Base-by-base conservation (phyloP, 1,140 invertebrate species). In the Drosophila tsacasi region DNA sequence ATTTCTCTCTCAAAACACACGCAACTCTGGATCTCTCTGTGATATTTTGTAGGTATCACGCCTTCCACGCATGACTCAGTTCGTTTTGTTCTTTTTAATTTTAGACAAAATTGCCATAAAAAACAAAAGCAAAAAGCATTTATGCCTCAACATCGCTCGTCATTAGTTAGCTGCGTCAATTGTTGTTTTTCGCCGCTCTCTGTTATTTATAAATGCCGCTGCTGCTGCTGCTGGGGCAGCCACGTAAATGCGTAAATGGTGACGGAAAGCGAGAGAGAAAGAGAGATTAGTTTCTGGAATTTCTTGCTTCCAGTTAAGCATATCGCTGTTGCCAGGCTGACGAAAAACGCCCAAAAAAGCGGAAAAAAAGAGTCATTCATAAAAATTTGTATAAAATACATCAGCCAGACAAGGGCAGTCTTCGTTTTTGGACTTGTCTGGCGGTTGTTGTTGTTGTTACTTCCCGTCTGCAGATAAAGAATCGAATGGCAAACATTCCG, bases 41-140 rank as follows among this genome's bases (percentile, higher is more conserved):
- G 62, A 63, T 79, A 54, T 60, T 25, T 39, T 58, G 17, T 65
- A 57, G 66, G 58, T 89, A 89, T 87, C 84, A 87, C 85, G 84
- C 84, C 79, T 76, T 59, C 54, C 54, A 55, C 78, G 63, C 84
- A 75, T 87, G 84, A 89, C 65, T 90, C 78, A 81, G 55, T 82
- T 74, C 49, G 58, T 61, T 44, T 73, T 76, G 39, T 62, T 71
- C 19, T 40, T 49, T 73, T 78, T 63, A 68, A 62, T 62, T 69
- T 78, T 71, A 59, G 62, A 67, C 35, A 46, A 76, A 55, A 76
- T 61, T 19, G 44, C 67, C 69, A 72, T 54, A 62, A 54, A 60
- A 76, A 57, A 40, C 35, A 23, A 25, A 17, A 42, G 40, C 49
- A 46, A 23, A 46, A 19, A 19, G 44, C 62, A 46, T 40, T 50